Evolutionary conservation across 1,140 invertebrate genomes (phyloP), one percentile per base, ranked within the genome.

Genomic region (Drosophila albomicans): DNA sequence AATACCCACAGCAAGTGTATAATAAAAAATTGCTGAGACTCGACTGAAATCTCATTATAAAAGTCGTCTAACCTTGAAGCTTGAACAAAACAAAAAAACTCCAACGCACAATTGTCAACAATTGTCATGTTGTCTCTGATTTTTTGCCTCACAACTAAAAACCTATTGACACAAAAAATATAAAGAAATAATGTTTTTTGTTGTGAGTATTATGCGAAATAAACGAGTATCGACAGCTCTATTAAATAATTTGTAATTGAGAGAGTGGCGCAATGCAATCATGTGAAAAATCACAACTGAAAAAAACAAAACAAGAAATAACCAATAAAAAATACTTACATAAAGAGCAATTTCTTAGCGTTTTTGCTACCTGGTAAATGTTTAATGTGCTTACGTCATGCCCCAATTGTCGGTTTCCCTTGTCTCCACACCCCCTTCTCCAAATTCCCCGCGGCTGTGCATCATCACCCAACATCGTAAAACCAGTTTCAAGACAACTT

Each of bases 401-500:
- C 15, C 20, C 11, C 69, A 82, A 82, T 77, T 77, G 79, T 54
- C 28, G 5, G n/a, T 49, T 49, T 25, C 20, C 35, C 46, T 46
- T 25, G 20, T 25, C 20, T 25, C 65, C 35, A 4, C 46, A 3
- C 20, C 45, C n/a, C n/a, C 30, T 30, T 49, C 6, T 11, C 10
- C 8, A 20, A 35, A n/a, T 6, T 7, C 1, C n/a, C 10, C 13
- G 7, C 32, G 3, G 25, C 52, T n/a, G 46, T 45, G 46, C 41
- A 20, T 54, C 41, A 20, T 54, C 71, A 59, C 45, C 64, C 59
- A 68, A 61, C 71, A 70, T 46, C 69, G 65, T 28, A 41, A 88
- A 87, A 87, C 84, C 84, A 72, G 84, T 87, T 87, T 10, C 45
- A 41, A 69, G 38, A 38, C 84, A 56, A 72, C 71, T 66, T 66